A percentile compares a stretch with the other conserved stretches of the same genome.
phyloP scores from a whole-genome alignment of 2,113 vertebrate species.

The Scophthalmus maximus region DNA sequence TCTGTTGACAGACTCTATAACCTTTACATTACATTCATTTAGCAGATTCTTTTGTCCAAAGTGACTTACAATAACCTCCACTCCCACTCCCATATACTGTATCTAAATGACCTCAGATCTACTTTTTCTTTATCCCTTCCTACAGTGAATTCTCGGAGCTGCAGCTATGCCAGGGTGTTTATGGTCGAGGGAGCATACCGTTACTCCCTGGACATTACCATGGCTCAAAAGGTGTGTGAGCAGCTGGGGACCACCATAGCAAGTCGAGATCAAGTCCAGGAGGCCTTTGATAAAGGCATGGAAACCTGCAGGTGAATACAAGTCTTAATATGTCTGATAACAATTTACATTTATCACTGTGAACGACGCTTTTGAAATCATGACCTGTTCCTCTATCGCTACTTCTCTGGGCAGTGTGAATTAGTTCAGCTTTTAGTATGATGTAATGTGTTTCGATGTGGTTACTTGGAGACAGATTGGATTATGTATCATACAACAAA shows the following conservation, averaged over 20 bases:
- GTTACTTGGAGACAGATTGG: not conserved
- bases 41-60: too few relatives aligned
- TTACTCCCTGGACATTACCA: conserved; percentile 81
- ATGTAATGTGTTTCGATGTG: not conserved
- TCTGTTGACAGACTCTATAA: too few relatives aligned
- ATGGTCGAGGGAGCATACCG: conserved; percentile 86
- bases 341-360: too few relatives aligned
- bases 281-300: conserved; percentile 76
- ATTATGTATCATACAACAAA: conserved; percentile 10
- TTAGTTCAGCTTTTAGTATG: not conserved
- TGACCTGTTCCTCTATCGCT: too few relatives aligned
- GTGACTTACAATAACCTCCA: too few relatives aligned
- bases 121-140: not conserved
- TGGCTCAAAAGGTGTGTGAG: conserved; percentile 82
- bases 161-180: conserved; percentile 89
- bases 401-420: too few relatives aligned
- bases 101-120: too few relatives aligned
- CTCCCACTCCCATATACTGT: too few relatives aligned
- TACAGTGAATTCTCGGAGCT: conserved; percentile 82
- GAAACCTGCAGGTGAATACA: conserved; percentile 92
- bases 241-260: conserved; percentile 82
- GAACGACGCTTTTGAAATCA: too few relatives aligned
- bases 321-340: not conserved
- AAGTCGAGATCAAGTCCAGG: conserved; percentile 75
- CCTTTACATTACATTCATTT: too few relatives aligned